Base-by-base conservation (phyloP, 2,113 vertebrate genomes). In the Lophotis ruficrista region DNA sequence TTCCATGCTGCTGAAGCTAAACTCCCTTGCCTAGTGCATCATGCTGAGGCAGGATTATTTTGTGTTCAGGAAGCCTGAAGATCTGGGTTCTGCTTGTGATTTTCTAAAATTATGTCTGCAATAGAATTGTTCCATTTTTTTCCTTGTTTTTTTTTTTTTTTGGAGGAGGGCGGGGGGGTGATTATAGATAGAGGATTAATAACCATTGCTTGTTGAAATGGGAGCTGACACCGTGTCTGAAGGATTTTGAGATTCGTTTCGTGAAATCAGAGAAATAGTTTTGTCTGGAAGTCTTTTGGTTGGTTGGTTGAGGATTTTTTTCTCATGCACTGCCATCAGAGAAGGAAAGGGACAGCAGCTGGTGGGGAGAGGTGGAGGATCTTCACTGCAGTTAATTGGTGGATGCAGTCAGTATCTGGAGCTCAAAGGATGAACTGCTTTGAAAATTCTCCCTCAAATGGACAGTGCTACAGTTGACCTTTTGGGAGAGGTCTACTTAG, bases 31-130 rank as follows among this genome's bases (percentile, higher is more conserved):
- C 57, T 31, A 35, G 45, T 24, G 31, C 35, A 45, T 82, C 73
- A 66, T 89, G 79, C 95, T 93, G 54, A 92, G 89, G 72, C 86
- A 95, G 86, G 51, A 73, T 61, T 76, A 58, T 65, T 76, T 78
- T 78, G 30, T 57, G 10, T 53, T 76, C 38, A 38, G 68, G n/a
- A 69, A 62, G 35, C n/a, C 45, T 66, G 51, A 56, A 68, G 33
- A 64, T 89, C 50, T n/a, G 75, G 5, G 30, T 93, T 93, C 64
- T 86, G 64, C 69, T 73, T 77, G 33, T 73, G 62, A 57, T 60
- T 77, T 90, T 43, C 69, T 78, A 9, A 78, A 60, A 66, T 43
- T 14, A 10, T 23, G 25, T 23, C 58, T 80, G 62, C 25, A 47
- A 47, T n/a, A 47, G 37, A 53, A 86, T 22, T 73, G 25, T 41